Base-by-base conservation (phyloP, 30 jellyfish, hydroid and myxozoan genomes). In the Thelohanellus kitauei region DNA sequence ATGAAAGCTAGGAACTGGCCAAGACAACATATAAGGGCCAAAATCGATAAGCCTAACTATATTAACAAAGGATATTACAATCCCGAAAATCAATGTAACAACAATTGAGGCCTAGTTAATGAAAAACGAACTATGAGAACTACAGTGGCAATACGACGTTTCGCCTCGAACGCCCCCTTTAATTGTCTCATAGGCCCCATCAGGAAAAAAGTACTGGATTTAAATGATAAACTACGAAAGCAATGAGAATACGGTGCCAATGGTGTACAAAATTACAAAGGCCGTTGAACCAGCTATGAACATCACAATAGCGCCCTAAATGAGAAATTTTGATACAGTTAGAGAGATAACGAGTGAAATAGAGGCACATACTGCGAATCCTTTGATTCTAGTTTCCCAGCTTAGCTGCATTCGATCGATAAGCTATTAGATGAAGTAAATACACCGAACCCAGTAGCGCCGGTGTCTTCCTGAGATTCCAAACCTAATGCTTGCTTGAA, bases 121-220 rank as follows among this genome's bases (percentile, higher is more conserved):
- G 17, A 0, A 47, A 47, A 33, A 32, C 0, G n/a, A 24, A 17
- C 90, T 64, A 67, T 51, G 84, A 67, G 58, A n/a, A 67, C 38
- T 4, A 67, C 59, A 15, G 90, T 67, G 30, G 90, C 90, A 22
- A 67, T 67, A 20, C 58, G 48, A 21, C 90, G 27, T 35, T 67
- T 67, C 35, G 58, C 90, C 59, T 67, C 59, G 56, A 67, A 67
- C 90, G 59, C 59, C 38, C 59, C 59, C 35, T 58, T 67, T 30
- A 67, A 44, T 45, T 67, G 90, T 33, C 59, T 67, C 23, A 58
- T 0, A 13, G 90, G 90, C 9, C 90, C 90, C 57, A 67, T 47
- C 56, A 67, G 31, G 46, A 67, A 67, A 25, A 56, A 57, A 17
- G 90, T 67, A 22, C 90, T 67, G 35, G 21, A 17, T 38, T 29